Conservation (phyloP, 2,888 invertebrate species). For the Junonia oenone region DNA sequence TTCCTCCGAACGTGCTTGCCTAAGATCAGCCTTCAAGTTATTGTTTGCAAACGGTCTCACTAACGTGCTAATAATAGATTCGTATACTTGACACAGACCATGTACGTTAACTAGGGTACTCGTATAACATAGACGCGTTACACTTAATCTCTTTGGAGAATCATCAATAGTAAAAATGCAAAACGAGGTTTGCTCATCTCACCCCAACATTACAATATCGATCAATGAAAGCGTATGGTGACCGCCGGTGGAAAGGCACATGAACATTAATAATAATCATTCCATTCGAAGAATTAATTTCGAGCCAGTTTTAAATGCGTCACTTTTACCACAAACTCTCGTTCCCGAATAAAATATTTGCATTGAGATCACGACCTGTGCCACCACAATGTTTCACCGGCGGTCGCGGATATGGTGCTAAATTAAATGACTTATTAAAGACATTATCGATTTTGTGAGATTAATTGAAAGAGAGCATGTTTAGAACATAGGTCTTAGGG, state of each 20-base stretch:
- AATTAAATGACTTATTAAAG: slow-evolving; percentile 45
- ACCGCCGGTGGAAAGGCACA: slow-evolving; percentile 71
- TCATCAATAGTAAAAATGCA: slow-evolving; percentile 43
- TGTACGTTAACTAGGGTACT: slow-evolving; percentile 45
- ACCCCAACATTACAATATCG: slow-evolving; percentile 41
- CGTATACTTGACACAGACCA: slow-evolving; percentile 76
- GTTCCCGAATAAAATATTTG: slow-evolving; percentile 28
- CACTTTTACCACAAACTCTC: slow-evolving; percentile 15
- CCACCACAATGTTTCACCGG: slow-evolving; percentile 54
- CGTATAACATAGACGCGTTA: slow-evolving; percentile 26
- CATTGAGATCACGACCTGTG: slow-evolving; percentile 60
- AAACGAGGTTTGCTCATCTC: slow-evolving; percentile 48
- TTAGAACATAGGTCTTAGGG: slow-evolving; percentile 70
- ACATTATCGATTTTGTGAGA: slow-evolving; percentile 10
- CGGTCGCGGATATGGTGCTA: slow-evolving; percentile 39
- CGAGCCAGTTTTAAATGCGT: slow-evolving; percentile 38
- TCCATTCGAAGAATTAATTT: slow-evolving; percentile 44
- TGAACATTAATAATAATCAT: slow-evolving; percentile 60
- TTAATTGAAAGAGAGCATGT: slow-evolving; percentile 17
- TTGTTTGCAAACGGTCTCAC: slow-evolving; percentile 46
- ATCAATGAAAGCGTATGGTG: slow-evolving; percentile 49
- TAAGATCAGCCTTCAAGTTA: slow-evolving; percentile 26
- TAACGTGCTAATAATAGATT: slow-evolving; percentile 53
- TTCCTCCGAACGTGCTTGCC: slow-evolving; percentile 19
- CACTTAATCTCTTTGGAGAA: slow-evolving; percentile 68